These are phyloP conservation scores for Limnephilus rhombicus DNA, from an alignment of 2,888 invertebrate genomes.

Conservation along the genomic window DNA sequence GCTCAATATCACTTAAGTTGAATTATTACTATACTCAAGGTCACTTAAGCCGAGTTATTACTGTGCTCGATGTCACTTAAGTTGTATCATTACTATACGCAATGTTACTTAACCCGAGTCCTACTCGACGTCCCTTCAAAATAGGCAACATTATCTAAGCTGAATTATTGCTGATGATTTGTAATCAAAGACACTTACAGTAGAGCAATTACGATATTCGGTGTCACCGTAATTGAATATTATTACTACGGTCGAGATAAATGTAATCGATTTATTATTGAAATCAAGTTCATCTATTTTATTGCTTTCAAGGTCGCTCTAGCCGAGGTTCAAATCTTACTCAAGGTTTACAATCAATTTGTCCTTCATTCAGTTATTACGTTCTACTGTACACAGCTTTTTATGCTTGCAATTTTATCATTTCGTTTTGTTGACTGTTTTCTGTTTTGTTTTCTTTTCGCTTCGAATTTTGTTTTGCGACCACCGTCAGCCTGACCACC, in stretches of 20 bases:
- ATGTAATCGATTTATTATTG: no score
- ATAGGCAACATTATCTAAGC: no score
- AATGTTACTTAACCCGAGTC: no score
- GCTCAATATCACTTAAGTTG: no score
- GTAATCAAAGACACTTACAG: no score
- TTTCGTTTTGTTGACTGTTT: slow-evolving; percentile 44
- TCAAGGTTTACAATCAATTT: not conserved
- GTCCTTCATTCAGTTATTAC: slow-evolving; percentile 45
- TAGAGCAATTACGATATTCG: no score
- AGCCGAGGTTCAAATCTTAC: not conserved
- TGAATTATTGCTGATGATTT: no score
- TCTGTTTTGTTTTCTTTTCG: slow-evolving; percentile 18
- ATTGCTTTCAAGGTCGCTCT: not conserved
- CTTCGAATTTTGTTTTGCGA: slow-evolving; percentile 46
- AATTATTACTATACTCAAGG: no score
- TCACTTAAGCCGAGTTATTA: not conserved
- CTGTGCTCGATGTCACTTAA: not conserved
- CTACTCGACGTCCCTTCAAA: not conserved
- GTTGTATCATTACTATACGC: not conserved
- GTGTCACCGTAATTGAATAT: no score
- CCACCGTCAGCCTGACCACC: slow-evolving; percentile 73
- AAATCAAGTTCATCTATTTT: no score
- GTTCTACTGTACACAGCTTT: slow-evolving; percentile 14
- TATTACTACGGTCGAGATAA: no score
- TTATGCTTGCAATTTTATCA: slow-evolving; percentile 15